Conservation (phyloP, 2,113 vertebrate species). For the Rhadina sibilatrix region DNA sequence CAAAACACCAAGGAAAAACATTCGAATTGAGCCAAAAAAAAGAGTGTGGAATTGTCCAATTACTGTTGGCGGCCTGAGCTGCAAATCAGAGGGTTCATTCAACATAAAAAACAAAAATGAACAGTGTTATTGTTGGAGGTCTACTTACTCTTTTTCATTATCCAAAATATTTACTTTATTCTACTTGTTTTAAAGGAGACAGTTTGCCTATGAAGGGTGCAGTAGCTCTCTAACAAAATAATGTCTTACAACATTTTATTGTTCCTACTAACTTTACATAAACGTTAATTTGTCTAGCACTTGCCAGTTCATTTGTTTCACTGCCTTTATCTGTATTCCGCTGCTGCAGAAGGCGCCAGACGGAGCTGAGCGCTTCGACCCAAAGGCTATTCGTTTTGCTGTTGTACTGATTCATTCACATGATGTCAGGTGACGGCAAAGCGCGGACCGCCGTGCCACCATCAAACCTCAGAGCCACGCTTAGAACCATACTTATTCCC, state of each 20-base stretch:
- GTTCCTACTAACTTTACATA: neutral
- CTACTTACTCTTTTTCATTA: neutral
- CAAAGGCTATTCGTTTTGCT: neutral
- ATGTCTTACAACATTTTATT: neutral
- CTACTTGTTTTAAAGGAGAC: neutral
- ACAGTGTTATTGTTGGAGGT: neutral
- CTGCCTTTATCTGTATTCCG: neutral
- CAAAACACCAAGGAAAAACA: conserved; percentile 85
- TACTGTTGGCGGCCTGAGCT: conserved; percentile 87
- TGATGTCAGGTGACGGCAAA: neutral
- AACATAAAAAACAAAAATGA: conserved; percentile 15
- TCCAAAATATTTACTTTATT: neutral
- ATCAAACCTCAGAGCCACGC: neutral
- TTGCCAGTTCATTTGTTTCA: neutral
- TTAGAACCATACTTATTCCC: neutral
- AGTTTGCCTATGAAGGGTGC: neutral
- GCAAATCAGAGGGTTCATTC: conserved; percentile 25
- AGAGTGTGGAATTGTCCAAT: conserved; percentile 88
- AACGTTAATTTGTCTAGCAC: neutral
- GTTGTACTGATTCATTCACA: neutral
- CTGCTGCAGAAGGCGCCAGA: neutral
- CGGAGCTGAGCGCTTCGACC: neutral
- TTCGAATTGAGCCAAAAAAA: conserved; percentile 86
- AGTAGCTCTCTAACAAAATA: neutral
- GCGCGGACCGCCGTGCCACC: neutral